These are phyloP conservation scores for Pampusana beccarii DNA, from an alignment of 2,113 vertebrate genomes.

Conservation along the genomic window DNA sequence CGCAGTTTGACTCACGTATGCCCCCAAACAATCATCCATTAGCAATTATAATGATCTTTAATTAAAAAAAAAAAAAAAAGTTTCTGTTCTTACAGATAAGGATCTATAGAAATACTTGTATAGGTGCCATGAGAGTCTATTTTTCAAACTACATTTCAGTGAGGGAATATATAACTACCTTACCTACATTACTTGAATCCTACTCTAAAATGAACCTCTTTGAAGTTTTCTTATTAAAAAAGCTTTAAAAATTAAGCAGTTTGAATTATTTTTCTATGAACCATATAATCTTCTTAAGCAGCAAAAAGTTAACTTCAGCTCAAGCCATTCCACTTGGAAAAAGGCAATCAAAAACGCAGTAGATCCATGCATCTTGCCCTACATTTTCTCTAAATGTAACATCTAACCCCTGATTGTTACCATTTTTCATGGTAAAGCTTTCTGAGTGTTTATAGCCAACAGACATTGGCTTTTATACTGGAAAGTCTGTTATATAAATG, in stretches of 20 bases:
- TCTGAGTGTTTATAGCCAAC: constrained; percentile 16
- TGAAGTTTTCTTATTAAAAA: constrained; percentile 66
- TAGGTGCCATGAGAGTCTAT: constrained; percentile 45
- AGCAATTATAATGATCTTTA: constrained; percentile 68
- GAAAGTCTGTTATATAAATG: constrained; percentile 39
- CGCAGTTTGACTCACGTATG: constrained; percentile 58
- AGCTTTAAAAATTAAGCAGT: constrained; percentile 54
- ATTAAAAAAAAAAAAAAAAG: constrained; percentile 61
- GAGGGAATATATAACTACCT: constrained; percentile 39
- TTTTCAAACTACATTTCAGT: constrained; percentile 48
- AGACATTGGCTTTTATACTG: constrained; percentile 34
- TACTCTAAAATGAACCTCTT: constrained; percentile 45
- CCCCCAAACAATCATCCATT: constrained; percentile 57
- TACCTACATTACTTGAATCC: constrained; percentile 22
- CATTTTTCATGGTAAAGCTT: constrained; percentile 42
- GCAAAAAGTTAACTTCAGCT: constrained; percentile 45
- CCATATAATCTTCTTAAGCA: constrained; percentile 32
- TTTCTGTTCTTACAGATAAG: constrained; percentile 57
- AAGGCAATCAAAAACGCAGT: neutral
- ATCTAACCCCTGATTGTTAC: neutral
- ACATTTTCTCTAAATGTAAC: constrained; percentile 5
- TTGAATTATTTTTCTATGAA: constrained; percentile 55
- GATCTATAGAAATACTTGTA: constrained; percentile 68
- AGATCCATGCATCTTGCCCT: neutral
- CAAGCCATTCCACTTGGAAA: neutral